phyloP scores from a whole-genome alignment of 2,888 invertebrate species.

The Blera fallax region DNA sequence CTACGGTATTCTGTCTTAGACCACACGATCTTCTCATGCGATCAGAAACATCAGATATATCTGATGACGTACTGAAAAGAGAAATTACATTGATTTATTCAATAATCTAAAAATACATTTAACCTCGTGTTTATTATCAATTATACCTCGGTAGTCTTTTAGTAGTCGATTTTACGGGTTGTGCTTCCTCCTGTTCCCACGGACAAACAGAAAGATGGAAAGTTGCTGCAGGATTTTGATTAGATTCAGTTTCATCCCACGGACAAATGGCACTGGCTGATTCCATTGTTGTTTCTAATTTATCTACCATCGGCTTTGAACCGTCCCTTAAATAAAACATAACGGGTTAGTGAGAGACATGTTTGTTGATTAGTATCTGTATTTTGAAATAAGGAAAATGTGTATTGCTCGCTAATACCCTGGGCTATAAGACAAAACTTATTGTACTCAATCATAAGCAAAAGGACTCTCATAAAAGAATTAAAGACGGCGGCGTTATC shows the following conservation, averaged over 20 bases:
- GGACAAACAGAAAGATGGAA: slow-evolving; percentile 79
- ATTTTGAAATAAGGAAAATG: too few relatives aligned
- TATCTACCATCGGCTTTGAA: slow-evolving; percentile 44
- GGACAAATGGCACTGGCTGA: slow-evolving; percentile 79
- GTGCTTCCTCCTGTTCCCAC: slow-evolving; percentile 78
- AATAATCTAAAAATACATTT: background rate
- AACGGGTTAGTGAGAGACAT: background rate
- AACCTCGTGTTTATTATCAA: background rate
- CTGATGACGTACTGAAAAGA: slow-evolving; percentile 82
- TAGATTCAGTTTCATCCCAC: slow-evolving; percentile 75
- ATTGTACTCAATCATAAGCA: too few relatives aligned
- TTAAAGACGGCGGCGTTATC: too few relatives aligned
- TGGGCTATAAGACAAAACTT: background rate
- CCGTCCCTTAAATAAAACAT: slow-evolving; percentile 37
- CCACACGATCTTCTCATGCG: slow-evolving; percentile 85
- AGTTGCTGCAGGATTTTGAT: slow-evolving; percentile 67
- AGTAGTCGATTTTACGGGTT: slow-evolving; percentile 49
- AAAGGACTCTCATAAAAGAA: too few relatives aligned
- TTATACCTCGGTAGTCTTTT: slow-evolving; percentile 76
- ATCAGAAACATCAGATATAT: slow-evolving; percentile 86
- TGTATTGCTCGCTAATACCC: too few relatives aligned
- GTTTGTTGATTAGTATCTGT: background rate
- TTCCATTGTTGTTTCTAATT: slow-evolving; percentile 78
- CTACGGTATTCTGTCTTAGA: slow-evolving; percentile 87
- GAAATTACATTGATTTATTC: background rate